Conservation (phyloP, 2,888 invertebrate genomes). For the Nudaria mundana region DNA sequence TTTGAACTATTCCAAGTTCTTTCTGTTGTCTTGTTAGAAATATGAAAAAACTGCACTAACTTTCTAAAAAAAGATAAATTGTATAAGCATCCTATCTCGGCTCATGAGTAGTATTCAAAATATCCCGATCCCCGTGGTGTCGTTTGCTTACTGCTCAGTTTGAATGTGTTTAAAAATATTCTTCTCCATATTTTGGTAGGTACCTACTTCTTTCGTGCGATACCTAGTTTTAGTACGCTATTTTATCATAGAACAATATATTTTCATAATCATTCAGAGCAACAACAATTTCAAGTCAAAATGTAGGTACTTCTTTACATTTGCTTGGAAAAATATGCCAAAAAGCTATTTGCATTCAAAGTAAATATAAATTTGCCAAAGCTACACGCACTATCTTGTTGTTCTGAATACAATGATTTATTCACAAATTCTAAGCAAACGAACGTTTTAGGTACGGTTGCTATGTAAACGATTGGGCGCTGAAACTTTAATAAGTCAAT, state of each 20-base stretch:
- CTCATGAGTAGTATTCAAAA: conserved; percentile 65
- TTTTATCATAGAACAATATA: no score
- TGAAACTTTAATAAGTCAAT: conserved; percentile 21
- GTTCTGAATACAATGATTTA: conserved; percentile 68
- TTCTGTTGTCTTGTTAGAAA: conserved; percentile 53
- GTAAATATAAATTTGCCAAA: conserved; percentile 64
- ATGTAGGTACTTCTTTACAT: conserved; percentile 6
- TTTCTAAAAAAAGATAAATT: conserved; percentile 58
- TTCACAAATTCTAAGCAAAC: conserved; percentile 45
- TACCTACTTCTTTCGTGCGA: no score
- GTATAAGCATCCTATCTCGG: conserved; percentile 57
- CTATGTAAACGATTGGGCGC: conserved; percentile 15
- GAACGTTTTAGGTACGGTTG: conserved; percentile 38
- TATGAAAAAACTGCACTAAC: conserved; percentile 44
- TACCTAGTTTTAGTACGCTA: no score
- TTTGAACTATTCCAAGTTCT: conserved; percentile 51
- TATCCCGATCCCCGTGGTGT: conserved; percentile 69
- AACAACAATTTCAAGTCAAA: conserved; percentile 10
- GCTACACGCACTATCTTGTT: conserved; percentile 71
- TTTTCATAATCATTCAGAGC: not conserved
- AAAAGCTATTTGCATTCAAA: conserved; percentile 40
- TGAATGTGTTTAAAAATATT: conserved; percentile 72
- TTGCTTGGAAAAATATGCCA: conserved; percentile 16
- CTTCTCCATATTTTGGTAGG: no score
- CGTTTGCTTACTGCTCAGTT: conserved; percentile 72